Percentiles rank a stretch among this genome's conserved stretches.
These are phyloP conservation scores for Meleagris gallopavo DNA, from an alignment of 2,113 vertebrate genomes.

Conservation along the genomic window DNA sequence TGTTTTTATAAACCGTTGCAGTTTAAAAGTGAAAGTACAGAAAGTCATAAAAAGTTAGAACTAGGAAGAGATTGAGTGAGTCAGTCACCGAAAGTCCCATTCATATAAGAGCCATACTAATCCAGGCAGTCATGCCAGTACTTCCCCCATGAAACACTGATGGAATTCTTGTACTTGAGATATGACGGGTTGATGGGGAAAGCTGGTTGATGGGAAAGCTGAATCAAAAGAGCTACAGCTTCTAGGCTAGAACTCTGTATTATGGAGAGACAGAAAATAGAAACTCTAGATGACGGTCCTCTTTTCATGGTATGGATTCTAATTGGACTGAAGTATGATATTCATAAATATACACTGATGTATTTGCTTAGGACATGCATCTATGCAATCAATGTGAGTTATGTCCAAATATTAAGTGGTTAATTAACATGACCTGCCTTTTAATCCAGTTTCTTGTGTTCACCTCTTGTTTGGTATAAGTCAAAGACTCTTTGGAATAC, in stretches of 20 bases:
- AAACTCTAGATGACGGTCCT: not conserved
- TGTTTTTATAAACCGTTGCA: not conserved
- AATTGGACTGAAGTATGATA: not conserved
- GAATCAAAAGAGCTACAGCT: not conserved
- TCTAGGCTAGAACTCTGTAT: not conserved
- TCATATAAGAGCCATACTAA: not conserved
- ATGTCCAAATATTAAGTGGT: not conserved
- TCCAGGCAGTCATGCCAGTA: not conserved
- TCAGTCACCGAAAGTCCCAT: not conserved
- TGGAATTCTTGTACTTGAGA: not conserved
- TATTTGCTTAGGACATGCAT: not conserved
- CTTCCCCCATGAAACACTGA: not conserved
- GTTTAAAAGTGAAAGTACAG: not conserved
- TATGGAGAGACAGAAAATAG: not conserved
- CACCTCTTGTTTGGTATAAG: not conserved
- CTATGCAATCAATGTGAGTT: not conserved
- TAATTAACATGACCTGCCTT: not conserved
- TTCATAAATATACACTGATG: not conserved
- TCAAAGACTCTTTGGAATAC: not conserved
- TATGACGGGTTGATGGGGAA: not conserved
- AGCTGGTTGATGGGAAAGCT: not conserved
- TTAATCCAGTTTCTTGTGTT: not conserved
- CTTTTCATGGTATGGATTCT: not conserved
- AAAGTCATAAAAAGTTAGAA: not conserved
- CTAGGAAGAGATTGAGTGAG: not conserved